Evolutionary conservation across 2,888 invertebrate genomes (phyloP).

Genomic region (Euproctis similis): DNA sequence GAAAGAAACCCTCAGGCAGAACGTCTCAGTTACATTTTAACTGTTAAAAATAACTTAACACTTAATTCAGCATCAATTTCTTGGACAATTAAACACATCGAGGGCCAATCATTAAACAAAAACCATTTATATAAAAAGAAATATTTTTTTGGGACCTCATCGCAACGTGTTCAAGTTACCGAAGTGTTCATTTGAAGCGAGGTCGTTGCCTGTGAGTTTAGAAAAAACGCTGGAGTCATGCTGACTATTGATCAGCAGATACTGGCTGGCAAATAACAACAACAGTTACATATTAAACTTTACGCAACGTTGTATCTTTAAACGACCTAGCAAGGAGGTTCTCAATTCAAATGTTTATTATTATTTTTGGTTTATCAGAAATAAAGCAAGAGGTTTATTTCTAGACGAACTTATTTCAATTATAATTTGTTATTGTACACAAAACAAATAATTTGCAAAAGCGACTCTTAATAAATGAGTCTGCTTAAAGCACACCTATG

Average conservation of each 20-base stretch:
- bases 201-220: constrained; percentile 54
- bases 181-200: constrained; percentile 20
- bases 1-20: too few relatives aligned
- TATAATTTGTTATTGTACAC: too few relatives aligned
- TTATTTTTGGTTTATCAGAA: too few relatives aligned
- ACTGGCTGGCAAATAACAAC: constrained; percentile 39
- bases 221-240: constrained; percentile 44
- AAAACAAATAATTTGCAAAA: too few relatives aligned
- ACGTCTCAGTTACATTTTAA: too few relatives aligned
- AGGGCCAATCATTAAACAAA: constrained; percentile 37
- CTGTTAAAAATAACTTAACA: constrained; percentile 42
- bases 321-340: too few relatives aligned
- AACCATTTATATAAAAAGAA: constrained; percentile 32
- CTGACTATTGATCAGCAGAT: constrained; percentile 50
- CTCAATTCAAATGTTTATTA: too few relatives aligned
- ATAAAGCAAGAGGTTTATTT: too few relatives aligned
- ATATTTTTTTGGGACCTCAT: constrained; percentile 31
- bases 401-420: too few relatives aligned
- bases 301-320: background rate
- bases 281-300: constrained; percentile 43
- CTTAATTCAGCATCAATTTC: constrained; percentile 60
- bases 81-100: constrained; percentile 41
- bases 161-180: constrained; percentile 30
- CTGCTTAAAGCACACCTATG: too few relatives aligned
- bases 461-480: too few relatives aligned